phyloP scores from a whole-genome alignment of 2,797 vertebrate genomes.

The Anabas testudineus region DNA sequence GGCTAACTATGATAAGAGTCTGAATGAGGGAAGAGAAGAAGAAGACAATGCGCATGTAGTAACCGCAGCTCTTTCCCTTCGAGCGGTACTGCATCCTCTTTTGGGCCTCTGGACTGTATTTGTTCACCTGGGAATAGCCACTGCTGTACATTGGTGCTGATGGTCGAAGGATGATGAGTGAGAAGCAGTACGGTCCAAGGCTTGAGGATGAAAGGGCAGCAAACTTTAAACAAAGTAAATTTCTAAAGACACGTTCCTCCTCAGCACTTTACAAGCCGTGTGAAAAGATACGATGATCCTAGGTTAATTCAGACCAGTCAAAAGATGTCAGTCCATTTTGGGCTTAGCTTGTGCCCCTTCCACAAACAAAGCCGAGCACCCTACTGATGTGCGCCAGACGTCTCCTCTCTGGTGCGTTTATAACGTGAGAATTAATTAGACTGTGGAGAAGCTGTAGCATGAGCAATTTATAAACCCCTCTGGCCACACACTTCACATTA shows the following conservation, averaged over 20 bases:
- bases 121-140: slow-evolving; percentile 77
- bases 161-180: neutral
- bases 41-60: slow-evolving; percentile 92
- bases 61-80: slow-evolving; percentile 87
- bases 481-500: slow-evolving; percentile 58
- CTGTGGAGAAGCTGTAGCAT: slow-evolving; percentile 58
- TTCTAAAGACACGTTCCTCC: neutral
- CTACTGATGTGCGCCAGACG: slow-evolving; percentile 25
- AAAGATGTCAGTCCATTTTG: slow-evolving; percentile 23
- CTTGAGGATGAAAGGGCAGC: neutral
- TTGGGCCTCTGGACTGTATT: slow-evolving; percentile 62
- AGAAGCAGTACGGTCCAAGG: neutral
- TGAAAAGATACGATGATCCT: neutral
- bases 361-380: slow-evolving; percentile 19
- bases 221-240: slow-evolving; percentile 24
- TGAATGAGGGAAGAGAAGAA: slow-evolving; percentile 95
- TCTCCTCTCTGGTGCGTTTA: slow-evolving; percentile 60
- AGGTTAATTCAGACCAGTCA: slow-evolving; percentile 18
- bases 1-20: slow-evolving; percentile 93
- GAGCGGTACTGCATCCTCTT: slow-evolving; percentile 72
- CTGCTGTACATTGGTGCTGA: slow-evolving; percentile 77
- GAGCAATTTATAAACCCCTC: slow-evolving; percentile 72
- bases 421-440: slow-evolving; percentile 36
- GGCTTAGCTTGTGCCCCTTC: neutral
- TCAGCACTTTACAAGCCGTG: neutral